These are phyloP conservation scores for Lasiurus borealis DNA, from an alignment of 2,113 vertebrate genomes.

Conservation along the genomic window DNA sequence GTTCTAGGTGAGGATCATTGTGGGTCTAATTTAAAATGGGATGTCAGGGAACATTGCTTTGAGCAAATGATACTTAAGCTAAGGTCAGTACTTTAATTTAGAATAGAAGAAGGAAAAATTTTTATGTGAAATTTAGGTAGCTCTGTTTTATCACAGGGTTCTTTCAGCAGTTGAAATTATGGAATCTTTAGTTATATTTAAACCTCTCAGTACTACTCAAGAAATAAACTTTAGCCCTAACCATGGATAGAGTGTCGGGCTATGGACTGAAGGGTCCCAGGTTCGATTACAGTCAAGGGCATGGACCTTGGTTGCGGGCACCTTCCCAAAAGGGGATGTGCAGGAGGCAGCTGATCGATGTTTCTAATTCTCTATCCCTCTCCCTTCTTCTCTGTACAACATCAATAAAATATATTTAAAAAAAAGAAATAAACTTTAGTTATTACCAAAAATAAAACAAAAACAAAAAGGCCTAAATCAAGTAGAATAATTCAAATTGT, in stretches of 20 bases:
- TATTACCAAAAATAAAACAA: neutral
- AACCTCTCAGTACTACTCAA: neutral
- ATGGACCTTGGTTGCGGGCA: no score
- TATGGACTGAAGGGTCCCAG: no score
- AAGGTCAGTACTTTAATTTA: constrained; percentile 41
- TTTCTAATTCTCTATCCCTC: no score
- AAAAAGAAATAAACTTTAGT: neutral
- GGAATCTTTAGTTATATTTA: neutral
- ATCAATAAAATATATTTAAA: no score
- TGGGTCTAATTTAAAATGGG: neutral
- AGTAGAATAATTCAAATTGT: neutral
- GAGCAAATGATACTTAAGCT: neutral
- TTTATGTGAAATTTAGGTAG: neutral
- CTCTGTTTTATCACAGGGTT: neutral
- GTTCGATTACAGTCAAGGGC: no score
- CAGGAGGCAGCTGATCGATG: no score
- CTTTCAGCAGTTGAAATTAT: constrained; percentile 13
- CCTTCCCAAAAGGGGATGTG: no score
- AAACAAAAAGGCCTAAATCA: neutral
- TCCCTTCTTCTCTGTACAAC: no score
- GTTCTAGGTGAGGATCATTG: neutral
- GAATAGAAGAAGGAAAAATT: neutral
- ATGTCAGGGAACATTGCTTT: neutral
- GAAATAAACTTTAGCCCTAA: neutral
- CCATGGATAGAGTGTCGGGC: no score